Evolutionary conservation across 2,888 invertebrate species (phyloP).

Genomic region (Chironomus riparius): DNA sequence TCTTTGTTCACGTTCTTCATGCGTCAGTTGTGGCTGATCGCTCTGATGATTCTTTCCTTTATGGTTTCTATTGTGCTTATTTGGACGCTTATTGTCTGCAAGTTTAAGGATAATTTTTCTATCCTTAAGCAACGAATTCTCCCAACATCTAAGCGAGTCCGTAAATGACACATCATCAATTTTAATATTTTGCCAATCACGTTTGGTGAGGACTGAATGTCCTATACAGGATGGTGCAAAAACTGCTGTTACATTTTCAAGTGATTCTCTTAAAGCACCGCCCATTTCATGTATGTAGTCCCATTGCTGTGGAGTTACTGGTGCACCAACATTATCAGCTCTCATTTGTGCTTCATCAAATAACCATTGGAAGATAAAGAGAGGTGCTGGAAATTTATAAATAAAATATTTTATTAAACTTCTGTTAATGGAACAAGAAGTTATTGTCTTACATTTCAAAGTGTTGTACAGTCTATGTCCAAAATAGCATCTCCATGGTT

Average conservation of each 20-base stretch:
- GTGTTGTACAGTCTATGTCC: slow-evolving; percentile 82
- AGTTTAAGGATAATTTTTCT: slow-evolving; percentile 20
- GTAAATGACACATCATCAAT: slow-evolving; percentile 77
- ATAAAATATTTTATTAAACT: slow-evolving; percentile 11
- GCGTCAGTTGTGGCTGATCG: slow-evolving; percentile 6
- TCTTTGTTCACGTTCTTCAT: slow-evolving; percentile 26
- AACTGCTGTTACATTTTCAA: slow-evolving; percentile 76
- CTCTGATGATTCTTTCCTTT: slow-evolving; percentile 20
- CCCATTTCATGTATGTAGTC: slow-evolving; percentile 88
- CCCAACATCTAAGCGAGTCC: slow-evolving; percentile 83
- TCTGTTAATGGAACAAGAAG: neutral
- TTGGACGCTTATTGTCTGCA: slow-evolving; percentile 32
- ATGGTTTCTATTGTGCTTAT: slow-evolving; percentile 23
- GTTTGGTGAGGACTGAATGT: slow-evolving; percentile 77
- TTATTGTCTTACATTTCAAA: slow-evolving; percentile 54
- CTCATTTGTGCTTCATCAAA: slow-evolving; percentile 93
- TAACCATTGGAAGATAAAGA: slow-evolving; percentile 90
- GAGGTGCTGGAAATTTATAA: slow-evolving; percentile 52
- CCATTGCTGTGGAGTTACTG: slow-evolving; percentile 84
- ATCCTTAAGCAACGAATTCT: slow-evolving; percentile 44
- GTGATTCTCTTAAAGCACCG: slow-evolving; percentile 68
- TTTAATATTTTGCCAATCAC: slow-evolving; percentile 78
- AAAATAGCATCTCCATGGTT: slow-evolving; percentile 88
- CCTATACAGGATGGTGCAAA: slow-evolving; percentile 92
- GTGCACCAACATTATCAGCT: slow-evolving; percentile 83